A percentile compares a stretch with the other conserved stretches of the same genome.
Conservation (phyloP, 2,797 vertebrate species). For the Amblyraja radiata region DNA sequence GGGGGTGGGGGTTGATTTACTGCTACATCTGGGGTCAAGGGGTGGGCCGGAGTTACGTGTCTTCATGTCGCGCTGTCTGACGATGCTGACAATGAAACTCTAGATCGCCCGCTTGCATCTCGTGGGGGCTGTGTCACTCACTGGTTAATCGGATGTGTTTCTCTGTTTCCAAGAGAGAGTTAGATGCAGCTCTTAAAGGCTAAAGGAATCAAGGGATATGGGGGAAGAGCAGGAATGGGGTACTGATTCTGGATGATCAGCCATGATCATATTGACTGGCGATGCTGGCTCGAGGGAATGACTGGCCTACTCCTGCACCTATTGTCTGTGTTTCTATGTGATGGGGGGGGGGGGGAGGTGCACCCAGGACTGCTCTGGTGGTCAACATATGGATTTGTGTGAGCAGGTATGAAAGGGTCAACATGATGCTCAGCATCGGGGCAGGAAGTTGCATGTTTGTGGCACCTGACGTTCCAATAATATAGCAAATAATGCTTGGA, state of each 20-base stretch:
- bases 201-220: too few species aligned
- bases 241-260: too few species aligned
- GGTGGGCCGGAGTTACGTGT: not conserved
- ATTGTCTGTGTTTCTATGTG: not conserved
- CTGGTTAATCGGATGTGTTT: not conserved
- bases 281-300: too few species aligned
- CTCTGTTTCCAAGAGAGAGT: too few species aligned
- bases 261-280: too few species aligned
- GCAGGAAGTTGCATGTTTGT: not conserved
- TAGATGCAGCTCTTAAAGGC: too few species aligned
- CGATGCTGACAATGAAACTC: too few species aligned
- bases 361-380: not conserved
- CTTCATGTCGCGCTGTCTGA: not conserved
- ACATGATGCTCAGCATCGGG: not conserved
- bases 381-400: not conserved
- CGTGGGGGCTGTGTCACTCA: not conserved
- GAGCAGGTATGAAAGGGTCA: not conserved
- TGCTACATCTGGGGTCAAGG: not conserved
- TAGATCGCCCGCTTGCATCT: not conserved
- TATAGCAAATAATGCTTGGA: not conserved
- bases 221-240: too few species aligned
- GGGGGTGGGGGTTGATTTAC: not conserved
- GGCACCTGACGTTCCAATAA: not conserved
- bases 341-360: not conserved
- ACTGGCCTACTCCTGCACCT: too few species aligned